Conservation (phyloP, 2,113 vertebrate species). For the Anser cygnoides region DNA sequence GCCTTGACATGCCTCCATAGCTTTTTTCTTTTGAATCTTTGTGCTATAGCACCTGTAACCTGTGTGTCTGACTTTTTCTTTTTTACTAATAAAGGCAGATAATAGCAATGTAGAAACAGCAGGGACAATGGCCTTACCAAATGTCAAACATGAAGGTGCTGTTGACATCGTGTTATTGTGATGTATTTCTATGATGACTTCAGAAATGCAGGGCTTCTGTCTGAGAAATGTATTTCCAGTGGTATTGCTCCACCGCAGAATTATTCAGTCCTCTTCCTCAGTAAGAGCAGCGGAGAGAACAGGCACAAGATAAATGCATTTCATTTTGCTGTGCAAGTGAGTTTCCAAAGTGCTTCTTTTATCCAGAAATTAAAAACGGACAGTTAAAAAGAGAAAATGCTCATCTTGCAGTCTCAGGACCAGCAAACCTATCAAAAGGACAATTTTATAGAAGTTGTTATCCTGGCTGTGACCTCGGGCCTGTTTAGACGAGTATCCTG, state of each 20-base stretch:
- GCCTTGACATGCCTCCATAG: not conserved
- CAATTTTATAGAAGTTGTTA: not conserved
- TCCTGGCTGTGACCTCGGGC: not conserved
- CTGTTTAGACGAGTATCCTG: not conserved
- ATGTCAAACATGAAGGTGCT: not conserved
- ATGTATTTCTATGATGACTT: not conserved
- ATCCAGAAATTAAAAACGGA: slow-evolving; percentile 29
- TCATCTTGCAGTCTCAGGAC: not conserved
- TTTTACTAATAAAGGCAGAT: not conserved
- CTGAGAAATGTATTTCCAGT: not conserved
- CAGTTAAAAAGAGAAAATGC: not conserved
- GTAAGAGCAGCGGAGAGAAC: not conserved
- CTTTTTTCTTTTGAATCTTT: not conserved
- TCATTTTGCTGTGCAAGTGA: slow-evolving; percentile 14
- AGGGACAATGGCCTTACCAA: not conserved
- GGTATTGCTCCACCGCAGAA: not conserved
- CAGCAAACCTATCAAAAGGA: not conserved
- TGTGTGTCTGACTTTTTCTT: not conserved
- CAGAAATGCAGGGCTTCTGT: not conserved
- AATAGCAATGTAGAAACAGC: not conserved
- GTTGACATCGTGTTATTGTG: not conserved
- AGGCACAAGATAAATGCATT: slow-evolving; percentile 39
- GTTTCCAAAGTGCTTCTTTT: not conserved
- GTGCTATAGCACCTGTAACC: not conserved
- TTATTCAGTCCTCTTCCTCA: not conserved